Conservation (phyloP, 1,140 invertebrate genomes). For the Platorchestia sp. region DNA sequence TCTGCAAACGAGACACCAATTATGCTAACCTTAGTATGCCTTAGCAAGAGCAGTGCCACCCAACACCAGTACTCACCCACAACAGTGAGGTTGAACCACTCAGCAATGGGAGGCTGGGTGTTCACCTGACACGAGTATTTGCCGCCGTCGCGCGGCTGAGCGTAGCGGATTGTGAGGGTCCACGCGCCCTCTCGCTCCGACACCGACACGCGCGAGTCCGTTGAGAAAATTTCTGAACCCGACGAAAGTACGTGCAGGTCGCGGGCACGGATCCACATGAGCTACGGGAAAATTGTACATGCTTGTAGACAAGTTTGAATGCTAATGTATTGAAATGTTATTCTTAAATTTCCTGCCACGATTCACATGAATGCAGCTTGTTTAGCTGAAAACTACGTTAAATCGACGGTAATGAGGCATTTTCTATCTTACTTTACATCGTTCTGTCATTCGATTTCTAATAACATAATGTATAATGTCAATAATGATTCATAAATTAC, state of each 20-base stretch:
- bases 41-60: background rate
- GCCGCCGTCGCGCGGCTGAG: constrained; percentile 87
- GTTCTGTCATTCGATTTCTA: no score
- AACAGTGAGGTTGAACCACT: constrained; percentile 66
- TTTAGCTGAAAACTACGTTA: no score
- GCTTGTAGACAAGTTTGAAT: no score
- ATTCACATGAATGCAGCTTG: background rate
- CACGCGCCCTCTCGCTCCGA: constrained; percentile 79
- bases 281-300: background rate
- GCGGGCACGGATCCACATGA: constrained; percentile 60
- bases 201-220: constrained; percentile 62
- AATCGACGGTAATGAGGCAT: no score
- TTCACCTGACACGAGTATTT: constrained; percentile 80
- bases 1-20: no score
- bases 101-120: constrained; percentile 68
- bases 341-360: no score
- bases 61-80: constrained; percentile 59
- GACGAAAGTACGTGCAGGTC: constrained; percentile 65
- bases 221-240: constrained; percentile 60
- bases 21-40: no score
- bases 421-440: no score
- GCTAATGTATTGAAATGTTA: no score
- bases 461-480: no score
- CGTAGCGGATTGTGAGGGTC: constrained; percentile 89
- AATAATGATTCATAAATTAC: no score